phyloP scores from a whole-genome alignment of 2,888 invertebrate genomes.

The Charanyca ferruginea region DNA sequence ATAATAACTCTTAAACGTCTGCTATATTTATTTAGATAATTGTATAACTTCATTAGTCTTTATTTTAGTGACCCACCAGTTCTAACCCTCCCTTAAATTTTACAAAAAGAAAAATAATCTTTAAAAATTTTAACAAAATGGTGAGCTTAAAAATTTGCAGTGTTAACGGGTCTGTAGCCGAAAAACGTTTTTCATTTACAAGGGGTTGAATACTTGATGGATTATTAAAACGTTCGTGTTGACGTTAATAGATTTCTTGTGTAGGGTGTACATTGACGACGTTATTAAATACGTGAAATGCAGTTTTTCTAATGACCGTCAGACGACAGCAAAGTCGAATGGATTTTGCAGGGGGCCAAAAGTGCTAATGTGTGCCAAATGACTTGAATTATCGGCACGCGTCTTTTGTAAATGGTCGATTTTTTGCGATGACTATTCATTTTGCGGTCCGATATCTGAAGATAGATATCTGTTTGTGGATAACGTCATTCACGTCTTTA shows the following conservation, averaged over 20 bases:
- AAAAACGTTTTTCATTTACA: conserved; percentile 64
- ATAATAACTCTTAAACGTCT: conserved; percentile 25
- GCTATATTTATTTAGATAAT: conserved; percentile 24
- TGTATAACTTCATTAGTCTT: conserved; percentile 11
- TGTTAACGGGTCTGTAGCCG: conserved; percentile 33
- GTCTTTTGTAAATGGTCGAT: conserved; percentile 59
- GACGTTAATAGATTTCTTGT: conserved; percentile 88
- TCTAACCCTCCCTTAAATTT: conserved; percentile 1
- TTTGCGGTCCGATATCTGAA: conserved; percentile 43
- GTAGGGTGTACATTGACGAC: conserved; percentile 82
- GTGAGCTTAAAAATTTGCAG: conserved; percentile 42
- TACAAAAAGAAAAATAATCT: conserved; percentile 17
- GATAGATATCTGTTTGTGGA: conserved; percentile 44
- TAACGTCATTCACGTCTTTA: conserved; percentile 49
- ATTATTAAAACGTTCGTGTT: conserved; percentile 82
- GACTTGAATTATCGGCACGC: conserved; percentile 76
- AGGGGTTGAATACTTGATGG: conserved; percentile 79
- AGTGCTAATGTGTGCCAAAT: conserved; percentile 80
- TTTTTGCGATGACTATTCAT: conserved; percentile 60
- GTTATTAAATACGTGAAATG: conserved; percentile 90
- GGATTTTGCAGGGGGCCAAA: conserved; percentile 61
- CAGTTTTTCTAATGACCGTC: conserved; percentile 86
- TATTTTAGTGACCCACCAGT: neutral
- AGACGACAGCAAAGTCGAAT: conserved; percentile 65
- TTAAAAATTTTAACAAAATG: conserved; percentile 33